A percentile compares a stretch with the other conserved stretches of the same genome.
Evolutionary conservation across 1,140 invertebrate genomes (phyloP).

Genomic region (Megathymus violae): DNA sequence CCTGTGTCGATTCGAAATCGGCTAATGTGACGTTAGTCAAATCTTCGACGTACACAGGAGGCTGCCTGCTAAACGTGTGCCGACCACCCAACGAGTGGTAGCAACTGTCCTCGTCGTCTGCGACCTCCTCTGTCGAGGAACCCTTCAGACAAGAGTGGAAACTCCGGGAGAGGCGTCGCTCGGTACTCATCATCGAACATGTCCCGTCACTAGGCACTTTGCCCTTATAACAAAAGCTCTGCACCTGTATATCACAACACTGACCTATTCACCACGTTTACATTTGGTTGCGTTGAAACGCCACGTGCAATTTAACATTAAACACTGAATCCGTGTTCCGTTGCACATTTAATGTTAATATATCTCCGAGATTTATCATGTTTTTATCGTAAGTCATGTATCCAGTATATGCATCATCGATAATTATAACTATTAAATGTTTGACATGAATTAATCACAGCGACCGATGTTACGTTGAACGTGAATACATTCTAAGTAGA

Average conservation of each 20-base stretch:
- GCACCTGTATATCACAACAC: not conserved
- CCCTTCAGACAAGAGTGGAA: slow-evolving; percentile 87
- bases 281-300: slow-evolving; percentile 17
- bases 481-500: slow-evolving; percentile 19
- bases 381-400: slow-evolving; percentile 25
- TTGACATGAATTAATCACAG: slow-evolving; percentile 12
- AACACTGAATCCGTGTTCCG: slow-evolving; percentile 8
- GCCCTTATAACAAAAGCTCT: slow-evolving; percentile 3
- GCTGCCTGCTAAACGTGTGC: slow-evolving; percentile 67
- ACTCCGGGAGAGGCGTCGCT: slow-evolving; percentile 86
- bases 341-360: slow-evolving; percentile 7
- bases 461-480: slow-evolving; percentile 5
- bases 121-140: slow-evolving; percentile 85
- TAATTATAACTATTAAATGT: slow-evolving; percentile 23
- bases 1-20: slow-evolving; percentile 69
- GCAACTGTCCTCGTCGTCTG: slow-evolving; percentile 75
- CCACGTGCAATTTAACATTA: slow-evolving; percentile 19
- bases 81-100: slow-evolving; percentile 76
- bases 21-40: slow-evolving; percentile 69
- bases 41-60: slow-evolving; percentile 75
- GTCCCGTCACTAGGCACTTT: slow-evolving; percentile 62
- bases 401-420: slow-evolving; percentile 22
- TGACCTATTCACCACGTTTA: not conserved
- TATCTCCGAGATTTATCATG: slow-evolving; percentile 12
- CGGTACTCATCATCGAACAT: slow-evolving; percentile 85